Evolutionary conservation across 2,113 vertebrate genomes (phyloP).

Genomic region (Falco punctatus): DNA sequence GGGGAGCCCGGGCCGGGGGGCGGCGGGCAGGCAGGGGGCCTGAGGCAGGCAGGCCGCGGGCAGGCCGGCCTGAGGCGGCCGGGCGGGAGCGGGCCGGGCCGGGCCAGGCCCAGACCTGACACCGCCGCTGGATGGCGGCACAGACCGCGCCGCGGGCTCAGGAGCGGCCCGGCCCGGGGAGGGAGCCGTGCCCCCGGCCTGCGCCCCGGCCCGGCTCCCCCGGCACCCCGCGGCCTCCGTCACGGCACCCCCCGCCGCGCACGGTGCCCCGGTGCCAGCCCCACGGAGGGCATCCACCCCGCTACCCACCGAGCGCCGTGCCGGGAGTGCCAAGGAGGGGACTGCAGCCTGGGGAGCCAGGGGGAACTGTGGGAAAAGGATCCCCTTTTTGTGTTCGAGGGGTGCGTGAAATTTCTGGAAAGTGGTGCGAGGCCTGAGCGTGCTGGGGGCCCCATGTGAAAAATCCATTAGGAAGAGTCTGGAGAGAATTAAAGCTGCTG

Average conservation of each 20-base stretch:
- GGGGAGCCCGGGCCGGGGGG: fast-evolving
- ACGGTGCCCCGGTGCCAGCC: neutral
- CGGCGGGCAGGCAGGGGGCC: no score
- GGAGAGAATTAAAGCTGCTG: constrained; percentile 52
- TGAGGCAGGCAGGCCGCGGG: no score
- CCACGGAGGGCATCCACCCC: neutral
- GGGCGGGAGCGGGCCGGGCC: neutral
- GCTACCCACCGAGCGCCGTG: neutral
- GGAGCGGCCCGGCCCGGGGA: neutral
- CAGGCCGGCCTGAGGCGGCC: neutral
- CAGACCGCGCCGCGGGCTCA: constrained; percentile 38
- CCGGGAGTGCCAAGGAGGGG: neutral
- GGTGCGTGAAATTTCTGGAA: constrained; percentile 28
- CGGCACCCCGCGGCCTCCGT: no score
- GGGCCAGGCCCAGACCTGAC: neutral
- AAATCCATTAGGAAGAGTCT: constrained; percentile 69
- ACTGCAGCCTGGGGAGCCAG: neutral
- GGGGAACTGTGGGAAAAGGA: constrained; percentile 34
- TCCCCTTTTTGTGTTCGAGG: neutral
- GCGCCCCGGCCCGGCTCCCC: no score
- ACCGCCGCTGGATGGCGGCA: constrained; percentile 73
- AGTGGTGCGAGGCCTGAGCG: neutral
- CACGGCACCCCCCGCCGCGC: no score
- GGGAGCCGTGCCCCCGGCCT: no score
- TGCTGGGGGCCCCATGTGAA: constrained; percentile 12